Evolutionary conservation across 2,888 invertebrate genomes (phyloP), one percentile per base, ranked within the genome.

Genomic region (Orchesella flavescens): DNA sequence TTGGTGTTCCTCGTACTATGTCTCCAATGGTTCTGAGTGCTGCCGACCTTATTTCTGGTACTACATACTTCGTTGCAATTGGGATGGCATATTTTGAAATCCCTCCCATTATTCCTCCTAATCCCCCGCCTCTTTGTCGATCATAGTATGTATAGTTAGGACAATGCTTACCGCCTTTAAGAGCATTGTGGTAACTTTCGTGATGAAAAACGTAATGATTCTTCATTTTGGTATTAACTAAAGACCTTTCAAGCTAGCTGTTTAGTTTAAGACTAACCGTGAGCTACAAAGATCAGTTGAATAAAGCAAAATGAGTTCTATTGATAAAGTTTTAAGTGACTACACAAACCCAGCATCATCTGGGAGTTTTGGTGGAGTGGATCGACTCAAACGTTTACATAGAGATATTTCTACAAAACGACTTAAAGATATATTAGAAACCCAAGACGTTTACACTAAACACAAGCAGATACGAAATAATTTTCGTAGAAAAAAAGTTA

Each of bases 51-150:
- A 63, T 19, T 43, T 85, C 77, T 3, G 84, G 84, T 0, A 74
- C 1, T 4, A 85, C 46, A 57, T 78, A 82, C 24, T 65, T 77
- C 57, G 13, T 44, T 15, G 44, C 63, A 17, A 85, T 13, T 12
- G 82, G 84, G 53, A 85, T 59, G n/a, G 49, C 17, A 63, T 85
- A 82, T 2, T 71, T 24, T 24, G 49, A 59, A 10, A 76, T 13
- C 7, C 9, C 55, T 17, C 55, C 49, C 7, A 77, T 9, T 17
- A 61, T 21, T 0, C 68, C 65, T 13, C 84, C 84, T 12, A 81
- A 5, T 1, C 81, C 77, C 19, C 84, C 84, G 7, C 79, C 9
- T 44, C 81, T 81, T 23, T 49, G 19, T 12, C 4, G 1, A 1
- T 19, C 19, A 5, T 9, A 13, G 0, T n/a, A 24, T 24, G n/a